Evolutionary conservation across 1,140 invertebrate species (phyloP).

Genomic region (Ericerus pela): DNA sequence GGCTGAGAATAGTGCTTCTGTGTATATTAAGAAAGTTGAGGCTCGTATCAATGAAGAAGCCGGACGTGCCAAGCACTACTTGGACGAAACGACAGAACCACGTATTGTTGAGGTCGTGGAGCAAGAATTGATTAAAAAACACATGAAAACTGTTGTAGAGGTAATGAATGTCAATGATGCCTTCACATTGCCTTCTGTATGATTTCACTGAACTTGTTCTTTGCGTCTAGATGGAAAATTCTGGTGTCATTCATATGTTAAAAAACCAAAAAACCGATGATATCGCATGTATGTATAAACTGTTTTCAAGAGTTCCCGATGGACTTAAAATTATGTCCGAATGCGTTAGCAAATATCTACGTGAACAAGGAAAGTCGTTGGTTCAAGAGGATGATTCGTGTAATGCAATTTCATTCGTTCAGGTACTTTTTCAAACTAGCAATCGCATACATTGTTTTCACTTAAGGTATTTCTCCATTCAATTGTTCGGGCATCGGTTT

Average conservation of each 20-base stretch:
- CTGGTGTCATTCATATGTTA: conserved; percentile 96
- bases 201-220: conserved; percentile 4
- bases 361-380: conserved; percentile 84
- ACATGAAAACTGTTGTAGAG: conserved; percentile 98
- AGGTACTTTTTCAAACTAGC: conserved; percentile 38
- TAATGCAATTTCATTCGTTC: conserved; percentile 91
- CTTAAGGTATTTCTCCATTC: too few species aligned
- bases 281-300: conserved; percentile 93
- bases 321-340: conserved; percentile 89
- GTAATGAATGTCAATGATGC: too few species aligned
- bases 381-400: conserved; percentile 81
- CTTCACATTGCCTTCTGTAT: conserved; percentile 2
- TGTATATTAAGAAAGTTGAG: conserved; percentile 98
- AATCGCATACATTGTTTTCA: too few species aligned
- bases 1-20: conserved; percentile 94
- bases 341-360: conserved; percentile 83
- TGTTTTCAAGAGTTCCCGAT: conserved; percentile 77
- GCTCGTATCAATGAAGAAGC: conserved; percentile 93
- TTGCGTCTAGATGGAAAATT: conserved; percentile 83
- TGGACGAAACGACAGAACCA: conserved; percentile 91
- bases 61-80: conserved; percentile 91
- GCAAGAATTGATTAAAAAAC: conserved; percentile 92
- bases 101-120: conserved; percentile 93
- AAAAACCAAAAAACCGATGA: conserved; percentile 94
- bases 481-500: too few species aligned